Evolutionary conservation across 2,888 invertebrate genomes (phyloP).

Genomic region (Cantharis nigra): DNA sequence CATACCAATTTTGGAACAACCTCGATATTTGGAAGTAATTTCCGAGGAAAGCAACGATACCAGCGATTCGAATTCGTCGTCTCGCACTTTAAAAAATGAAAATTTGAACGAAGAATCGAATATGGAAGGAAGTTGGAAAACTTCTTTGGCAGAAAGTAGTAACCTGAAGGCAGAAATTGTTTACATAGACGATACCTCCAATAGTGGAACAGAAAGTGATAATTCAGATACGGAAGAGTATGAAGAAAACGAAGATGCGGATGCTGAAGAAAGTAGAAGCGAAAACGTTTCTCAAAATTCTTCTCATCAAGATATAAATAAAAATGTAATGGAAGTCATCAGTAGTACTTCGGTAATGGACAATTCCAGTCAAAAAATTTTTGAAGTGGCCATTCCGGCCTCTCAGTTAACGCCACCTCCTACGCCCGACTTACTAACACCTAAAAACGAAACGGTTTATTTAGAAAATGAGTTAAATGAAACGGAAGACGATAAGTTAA

Average conservation of each 20-base stretch:
- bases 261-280: constrained; percentile 53
- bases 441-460: constrained; percentile 34
- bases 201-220: constrained; percentile 60
- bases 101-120: constrained; percentile 47
- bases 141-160: constrained; percentile 10
- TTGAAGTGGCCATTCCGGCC: constrained; percentile 4
- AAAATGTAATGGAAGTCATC: constrained; percentile 9
- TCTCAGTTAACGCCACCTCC: constrained; percentile 50
- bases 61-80: constrained; percentile 56
- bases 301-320: background rate
- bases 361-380: background rate
- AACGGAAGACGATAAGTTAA: background rate
- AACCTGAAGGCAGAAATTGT: constrained; percentile 60
- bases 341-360: background rate
- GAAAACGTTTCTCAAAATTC: background rate
- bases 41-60: constrained; percentile 77
- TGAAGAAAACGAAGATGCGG: constrained; percentile 56
- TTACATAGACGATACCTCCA: constrained; percentile 70
- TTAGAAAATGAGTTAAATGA: background rate
- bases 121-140: constrained; percentile 26
- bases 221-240: constrained; percentile 54
- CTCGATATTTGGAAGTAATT: constrained; percentile 75
- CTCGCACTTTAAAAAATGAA: constrained; percentile 49
- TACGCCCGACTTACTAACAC: constrained; percentile 45
- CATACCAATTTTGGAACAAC: constrained; percentile 63